phyloP scores from a whole-genome alignment of 2,888 invertebrate species.

The Agrypnus murinus region DNA sequence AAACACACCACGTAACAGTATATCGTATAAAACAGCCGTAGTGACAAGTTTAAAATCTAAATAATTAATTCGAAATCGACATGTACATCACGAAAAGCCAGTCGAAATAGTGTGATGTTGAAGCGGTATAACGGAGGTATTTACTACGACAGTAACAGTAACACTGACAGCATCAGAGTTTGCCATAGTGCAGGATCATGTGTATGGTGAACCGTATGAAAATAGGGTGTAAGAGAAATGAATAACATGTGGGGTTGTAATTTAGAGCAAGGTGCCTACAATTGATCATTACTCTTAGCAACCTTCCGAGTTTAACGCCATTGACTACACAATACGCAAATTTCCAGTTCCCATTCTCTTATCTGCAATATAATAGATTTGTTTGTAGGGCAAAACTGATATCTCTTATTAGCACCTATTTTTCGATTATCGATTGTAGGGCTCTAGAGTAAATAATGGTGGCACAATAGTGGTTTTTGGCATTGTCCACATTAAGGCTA shows the following conservation, averaged over 20 bases:
- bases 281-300: constrained; percentile 31
- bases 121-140: not conserved
- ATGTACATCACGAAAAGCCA: constrained; percentile 53
- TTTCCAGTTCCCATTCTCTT: constrained; percentile 12
- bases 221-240: constrained; percentile 37
- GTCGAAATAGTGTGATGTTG: constrained; percentile 36
- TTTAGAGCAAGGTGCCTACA: constrained; percentile 20
- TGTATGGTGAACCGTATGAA: constrained; percentile 45
- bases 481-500: constrained; percentile 45
- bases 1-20: constrained; percentile 42
- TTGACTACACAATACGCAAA: constrained; percentile 15
- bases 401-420: constrained; percentile 40
- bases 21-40: constrained; percentile 49
- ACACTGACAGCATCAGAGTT: not conserved
- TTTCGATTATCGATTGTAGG: constrained; percentile 16
- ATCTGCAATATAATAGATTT: constrained; percentile 30
- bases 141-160: constrained; percentile 17
- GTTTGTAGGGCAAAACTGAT: constrained; percentile 11
- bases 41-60: constrained; percentile 56
- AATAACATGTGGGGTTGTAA: constrained; percentile 28
- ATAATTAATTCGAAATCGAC: constrained; percentile 56
- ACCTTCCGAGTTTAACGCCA: constrained; percentile 3
- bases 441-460: constrained; percentile 9
- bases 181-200: constrained; percentile 33
- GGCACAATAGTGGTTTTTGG: constrained; percentile 16